Percentiles rank a stretch among this genome's conserved stretches.
Evolutionary conservation across 2,113 vertebrate genomes (phyloP).

Genomic region (Sakesphorus luctuosus): DNA sequence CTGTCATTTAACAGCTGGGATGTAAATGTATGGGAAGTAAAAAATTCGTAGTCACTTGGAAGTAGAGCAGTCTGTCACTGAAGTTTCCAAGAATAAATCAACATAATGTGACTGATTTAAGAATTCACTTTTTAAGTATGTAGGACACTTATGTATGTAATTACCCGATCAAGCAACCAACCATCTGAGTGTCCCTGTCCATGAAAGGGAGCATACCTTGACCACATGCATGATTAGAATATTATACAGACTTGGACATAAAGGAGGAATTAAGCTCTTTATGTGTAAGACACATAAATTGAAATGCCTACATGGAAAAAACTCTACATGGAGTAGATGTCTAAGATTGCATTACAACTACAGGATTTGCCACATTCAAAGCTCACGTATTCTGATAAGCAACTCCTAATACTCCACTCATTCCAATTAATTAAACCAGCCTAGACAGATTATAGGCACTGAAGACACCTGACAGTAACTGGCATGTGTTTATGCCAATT

Average conservation of each 20-base stretch:
- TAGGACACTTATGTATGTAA: neutral
- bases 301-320: neutral
- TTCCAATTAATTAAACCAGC: neutral
- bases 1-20: neutral
- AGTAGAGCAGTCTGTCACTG: neutral
- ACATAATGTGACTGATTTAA: neutral
- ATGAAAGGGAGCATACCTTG: neutral
- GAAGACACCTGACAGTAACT: neutral
- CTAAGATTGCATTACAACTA: neutral
- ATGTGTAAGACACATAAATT: neutral
- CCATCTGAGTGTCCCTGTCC: neutral
- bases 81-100: neutral
- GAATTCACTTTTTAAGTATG: neutral
- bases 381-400: neutral
- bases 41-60: neutral
- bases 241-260: neutral
- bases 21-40: neutral
- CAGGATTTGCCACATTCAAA: neutral
- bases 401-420: neutral
- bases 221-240: rapidly evolving
- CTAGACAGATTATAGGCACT: neutral
- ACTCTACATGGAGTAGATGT: neutral
- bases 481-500: neutral
- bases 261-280: neutral
- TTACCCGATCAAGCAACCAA: neutral